Base-by-base conservation (phyloP, 1,140 invertebrate species). In the Ceratitis capitata region DNA sequence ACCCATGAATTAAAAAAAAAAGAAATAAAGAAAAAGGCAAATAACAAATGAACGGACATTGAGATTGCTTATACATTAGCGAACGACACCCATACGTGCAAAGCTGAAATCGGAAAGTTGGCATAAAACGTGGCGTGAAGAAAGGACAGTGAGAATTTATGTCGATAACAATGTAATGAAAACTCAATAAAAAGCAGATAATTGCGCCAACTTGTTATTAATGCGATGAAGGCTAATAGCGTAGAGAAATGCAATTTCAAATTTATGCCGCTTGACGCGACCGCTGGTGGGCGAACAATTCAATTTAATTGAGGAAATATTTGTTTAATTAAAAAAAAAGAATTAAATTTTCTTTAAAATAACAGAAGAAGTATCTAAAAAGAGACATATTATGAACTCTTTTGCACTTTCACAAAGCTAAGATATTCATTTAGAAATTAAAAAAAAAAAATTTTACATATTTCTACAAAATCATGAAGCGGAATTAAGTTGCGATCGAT, bases 111-210 rank as follows among this genome's bases (percentile, higher is more conserved):
- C 7, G 26, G 16, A 69, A 39, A 69, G 39, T 14, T 69, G 9
- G 51, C 19, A 32, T 16, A 32, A 49, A 49, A 53, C 10, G 32
- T 16, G 16, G 32, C 61, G 5, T 32, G 9, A 32, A 3, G 14
- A 32, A 61, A 61, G 26, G 58, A 14, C 58, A 14, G 9, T 32
- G 58, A 61, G 29, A 61, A 61, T 61, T 61, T 61, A 61, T 61
- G 58, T 61, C 58, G 58, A 61, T 61, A 29, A 61, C 58, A 26
- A 61, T 3, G 58, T 14, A 61, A 69, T 69, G 39, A 69, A 69
- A 69, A 39, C 61, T 69, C 61, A 69, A 69, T 69, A 69, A 69
- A 69, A 69, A 69, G 32, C 61, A 39, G 61, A 69, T 69, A 69
- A 69, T 69, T 69, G 61, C 32, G 61, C 61, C 26, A 69, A 69